A percentile compares a stretch with the other conserved stretches of the same genome.
Conservation (phyloP, 2,797 vertebrate species). For the Scolopax rusticola region DNA sequence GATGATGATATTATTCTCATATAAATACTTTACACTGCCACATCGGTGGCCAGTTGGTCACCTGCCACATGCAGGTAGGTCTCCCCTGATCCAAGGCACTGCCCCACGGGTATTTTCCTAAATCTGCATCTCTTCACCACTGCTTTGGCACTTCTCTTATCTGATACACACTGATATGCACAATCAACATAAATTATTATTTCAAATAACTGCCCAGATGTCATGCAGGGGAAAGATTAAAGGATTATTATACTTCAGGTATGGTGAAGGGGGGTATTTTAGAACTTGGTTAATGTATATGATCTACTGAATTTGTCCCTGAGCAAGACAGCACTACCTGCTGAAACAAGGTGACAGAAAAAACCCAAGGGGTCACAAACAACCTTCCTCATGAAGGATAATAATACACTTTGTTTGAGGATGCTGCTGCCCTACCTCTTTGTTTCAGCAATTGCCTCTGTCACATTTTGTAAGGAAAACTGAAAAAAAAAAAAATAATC, state of each 20-base stretch:
- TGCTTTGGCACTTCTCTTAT: background rate
- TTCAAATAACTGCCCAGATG: slow-evolving; percentile 73
- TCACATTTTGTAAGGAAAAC: background rate
- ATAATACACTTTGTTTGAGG: background rate
- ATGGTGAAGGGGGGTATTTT: slow-evolving; percentile 55
- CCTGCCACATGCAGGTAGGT: background rate
- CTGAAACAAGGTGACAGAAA: slow-evolving; percentile 48
- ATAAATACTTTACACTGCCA: background rate
- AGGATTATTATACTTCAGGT: slow-evolving; percentile 75
- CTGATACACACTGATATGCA: slow-evolving; percentile 12
- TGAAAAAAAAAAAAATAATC: no score
- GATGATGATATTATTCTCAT: background rate
- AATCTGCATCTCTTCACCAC: background rate
- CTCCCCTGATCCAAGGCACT: background rate
- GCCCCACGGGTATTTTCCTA: background rate
- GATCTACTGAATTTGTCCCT: slow-evolving; percentile 62
- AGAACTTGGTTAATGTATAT: slow-evolving; percentile 69
- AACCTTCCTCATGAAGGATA: slow-evolving; percentile 19
- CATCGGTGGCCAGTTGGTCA: background rate
- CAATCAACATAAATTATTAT: slow-evolving; percentile 59
- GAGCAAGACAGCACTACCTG: slow-evolving; percentile 64
- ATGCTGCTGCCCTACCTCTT: background rate
- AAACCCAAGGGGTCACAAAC: background rate
- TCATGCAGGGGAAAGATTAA: slow-evolving; percentile 71
- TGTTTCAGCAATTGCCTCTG: background rate